Percentiles rank a stretch among this genome's conserved stretches.
phyloP scores from a whole-genome alignment of 2,888 invertebrate species.

The Argyresthia albistria region DNA sequence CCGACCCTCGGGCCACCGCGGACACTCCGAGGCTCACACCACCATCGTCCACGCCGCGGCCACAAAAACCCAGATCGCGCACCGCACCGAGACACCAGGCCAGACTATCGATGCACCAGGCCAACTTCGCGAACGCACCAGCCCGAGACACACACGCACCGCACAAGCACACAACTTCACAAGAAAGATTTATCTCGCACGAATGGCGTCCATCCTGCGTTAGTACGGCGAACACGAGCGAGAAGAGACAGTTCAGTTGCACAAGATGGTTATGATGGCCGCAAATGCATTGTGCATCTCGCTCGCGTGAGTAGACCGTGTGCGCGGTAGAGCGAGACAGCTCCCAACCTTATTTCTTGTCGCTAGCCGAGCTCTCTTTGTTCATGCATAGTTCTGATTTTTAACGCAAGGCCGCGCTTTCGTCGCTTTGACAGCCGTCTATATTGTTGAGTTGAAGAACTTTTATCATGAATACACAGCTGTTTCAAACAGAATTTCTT shows the following conservation, averaged over 20 bases:
- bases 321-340: constrained; percentile 44
- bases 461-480: too few relatives aligned
- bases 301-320: constrained; percentile 27
- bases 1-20: constrained; percentile 28
- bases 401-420: constrained; percentile 16
- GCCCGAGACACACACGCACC: constrained; percentile 33
- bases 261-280: constrained; percentile 70
- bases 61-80: constrained; percentile 16
- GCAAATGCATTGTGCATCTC: constrained; percentile 51
- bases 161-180: constrained; percentile 46
- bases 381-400: constrained; percentile 34
- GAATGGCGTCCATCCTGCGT: constrained; percentile 72
- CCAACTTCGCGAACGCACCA: constrained; percentile 7
- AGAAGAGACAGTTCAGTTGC: constrained; percentile 72
- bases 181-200: constrained; percentile 57
- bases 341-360: constrained; percentile 64
- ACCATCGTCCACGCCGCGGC: neutral
- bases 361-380: constrained; percentile 65
- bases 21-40: constrained; percentile 37
- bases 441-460: neutral
- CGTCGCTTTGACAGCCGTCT: constrained; percentile 1
- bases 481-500: too few relatives aligned
- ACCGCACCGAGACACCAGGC: constrained; percentile 12
- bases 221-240: constrained; percentile 66
- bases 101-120: neutral